Conservation (phyloP, 2,113 vertebrate genomes). For the Carlito syrichta region DNA sequence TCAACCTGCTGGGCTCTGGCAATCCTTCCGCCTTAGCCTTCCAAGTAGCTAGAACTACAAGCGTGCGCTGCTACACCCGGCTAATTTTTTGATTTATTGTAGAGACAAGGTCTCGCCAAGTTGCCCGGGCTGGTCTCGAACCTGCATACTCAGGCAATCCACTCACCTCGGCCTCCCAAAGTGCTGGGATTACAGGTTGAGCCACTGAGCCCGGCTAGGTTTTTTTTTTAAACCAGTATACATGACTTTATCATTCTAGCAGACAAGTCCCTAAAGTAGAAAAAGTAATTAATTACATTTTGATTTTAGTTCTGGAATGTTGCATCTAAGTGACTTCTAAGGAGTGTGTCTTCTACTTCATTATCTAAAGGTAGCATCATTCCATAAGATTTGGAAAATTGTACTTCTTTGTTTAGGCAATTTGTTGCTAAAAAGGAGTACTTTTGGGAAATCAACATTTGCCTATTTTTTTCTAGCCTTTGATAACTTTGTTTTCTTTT, state of each 20-base stretch:
- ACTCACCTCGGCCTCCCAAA: no score
- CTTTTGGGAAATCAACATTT: background rate
- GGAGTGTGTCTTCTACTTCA: background rate
- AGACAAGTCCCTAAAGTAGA: background rate
- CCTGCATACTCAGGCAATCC: no score
- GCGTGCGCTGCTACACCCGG: no score
- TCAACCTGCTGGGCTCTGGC: no score
- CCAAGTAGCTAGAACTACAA: no score
- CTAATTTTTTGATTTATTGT: no score
- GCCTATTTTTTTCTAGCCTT: background rate
- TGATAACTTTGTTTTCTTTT: conserved; percentile 27
- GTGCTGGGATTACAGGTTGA: no score
- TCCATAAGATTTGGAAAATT: background rate
- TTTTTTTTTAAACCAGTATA: background rate
- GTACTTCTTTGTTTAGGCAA: background rate
- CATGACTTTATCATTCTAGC: background rate
- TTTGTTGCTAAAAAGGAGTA: background rate
- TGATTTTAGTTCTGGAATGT: background rate
- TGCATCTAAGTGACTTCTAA: background rate
- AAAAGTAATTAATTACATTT: background rate
- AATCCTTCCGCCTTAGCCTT: no score
- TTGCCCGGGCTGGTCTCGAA: no score
- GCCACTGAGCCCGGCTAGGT: no score
- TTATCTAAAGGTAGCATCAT: background rate
- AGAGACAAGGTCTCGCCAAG: no score